Base-by-base conservation (phyloP, 2,888 invertebrate species). In the Agrochola litura region DNA sequence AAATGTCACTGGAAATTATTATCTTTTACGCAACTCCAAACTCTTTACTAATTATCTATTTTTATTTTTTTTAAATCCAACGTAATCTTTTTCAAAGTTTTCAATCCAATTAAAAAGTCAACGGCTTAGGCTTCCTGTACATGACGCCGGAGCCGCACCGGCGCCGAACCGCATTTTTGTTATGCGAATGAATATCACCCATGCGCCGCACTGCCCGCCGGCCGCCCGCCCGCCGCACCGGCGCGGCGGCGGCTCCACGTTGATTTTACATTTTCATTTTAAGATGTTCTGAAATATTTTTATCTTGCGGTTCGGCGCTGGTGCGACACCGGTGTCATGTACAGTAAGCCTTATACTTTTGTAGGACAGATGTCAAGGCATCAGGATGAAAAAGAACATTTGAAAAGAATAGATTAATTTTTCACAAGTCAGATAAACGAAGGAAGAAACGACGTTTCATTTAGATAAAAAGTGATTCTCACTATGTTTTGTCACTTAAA, bases 41-140 rank as follows among this genome's bases (percentile, higher is more conserved):
- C n/a, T 30, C 19, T 1, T 22, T n/a, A 41, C 8, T 43, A 22
- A 12, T 76, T 30, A 64, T 46, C 2, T 41, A 30, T n/a, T 52
- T 43, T 30, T n/a, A 16, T 58, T 41, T 41, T n/a, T n/a, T n/a
- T n/a, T n/a, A 73, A 73, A 66, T 30, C 56, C 19, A 60, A n/a
- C 2, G 8, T 73, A 30, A 79, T 70, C 58, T 37, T 56, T 43
- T 46, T 49, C 12, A 74, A 76, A 76, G 19, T 43, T 78, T 71
- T 64, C 1, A 12, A 68, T 65, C 76, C 25, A 60, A 76, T 79
- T 70, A 54, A 76, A 49, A 72, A 30, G 77, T 63, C 37, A 43
- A 49, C 12, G 6, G 14, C n/a, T 30, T 19, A 52, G 52, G 52
- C 52, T 52, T 52, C 6, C 19, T 19, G 6, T 52, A 52, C 6